Conservation (phyloP, 2,888 invertebrate genomes). For the Deilephila porcellus region DNA sequence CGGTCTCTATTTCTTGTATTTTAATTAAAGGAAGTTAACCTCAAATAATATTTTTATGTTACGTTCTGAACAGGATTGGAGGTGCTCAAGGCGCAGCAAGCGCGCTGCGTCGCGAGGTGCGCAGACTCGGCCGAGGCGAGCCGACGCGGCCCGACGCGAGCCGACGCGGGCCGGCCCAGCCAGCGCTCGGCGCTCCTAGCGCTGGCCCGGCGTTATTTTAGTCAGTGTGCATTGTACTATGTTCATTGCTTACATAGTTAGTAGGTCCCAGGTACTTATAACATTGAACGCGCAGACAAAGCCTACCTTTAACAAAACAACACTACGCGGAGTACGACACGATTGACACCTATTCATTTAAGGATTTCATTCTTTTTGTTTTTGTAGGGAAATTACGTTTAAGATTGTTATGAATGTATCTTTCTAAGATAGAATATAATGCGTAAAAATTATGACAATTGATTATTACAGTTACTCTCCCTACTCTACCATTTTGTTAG, state of each 20-base stretch:
- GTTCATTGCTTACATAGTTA: slow-evolving; percentile 32
- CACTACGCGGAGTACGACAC: not conserved
- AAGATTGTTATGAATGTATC: not conserved
- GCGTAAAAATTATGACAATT: too few species aligned
- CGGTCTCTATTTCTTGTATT: slow-evolving; percentile 64
- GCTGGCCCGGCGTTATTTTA: slow-evolving; percentile 48
- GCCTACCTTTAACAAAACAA: slow-evolving; percentile 11
- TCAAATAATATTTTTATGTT: slow-evolving; percentile 82
- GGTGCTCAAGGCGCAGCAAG: slow-evolving; percentile 65
- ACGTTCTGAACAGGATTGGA: slow-evolving; percentile 76
- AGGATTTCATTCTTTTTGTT: slow-evolving; percentile 1
- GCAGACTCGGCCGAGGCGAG: slow-evolving; percentile 66
- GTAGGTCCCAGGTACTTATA: slow-evolving; percentile 30
- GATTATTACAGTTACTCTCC: too few species aligned
- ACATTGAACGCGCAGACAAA: slow-evolving; percentile 41
- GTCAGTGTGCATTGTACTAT: slow-evolving; percentile 42
- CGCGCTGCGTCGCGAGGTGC: slow-evolving; percentile 53
- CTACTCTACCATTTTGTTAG: too few species aligned
- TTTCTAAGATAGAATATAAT: not conserved
- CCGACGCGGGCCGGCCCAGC: slow-evolving; percentile 43
- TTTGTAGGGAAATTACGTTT: not conserved
- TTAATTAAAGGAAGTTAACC: slow-evolving; percentile 73
- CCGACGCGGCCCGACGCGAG: slow-evolving; percentile 54
- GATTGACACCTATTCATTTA: not conserved
- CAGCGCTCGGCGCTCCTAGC: too few species aligned